Base-by-base conservation (phyloP, 2,797 vertebrate species). In the Chelon labrosus region DNA sequence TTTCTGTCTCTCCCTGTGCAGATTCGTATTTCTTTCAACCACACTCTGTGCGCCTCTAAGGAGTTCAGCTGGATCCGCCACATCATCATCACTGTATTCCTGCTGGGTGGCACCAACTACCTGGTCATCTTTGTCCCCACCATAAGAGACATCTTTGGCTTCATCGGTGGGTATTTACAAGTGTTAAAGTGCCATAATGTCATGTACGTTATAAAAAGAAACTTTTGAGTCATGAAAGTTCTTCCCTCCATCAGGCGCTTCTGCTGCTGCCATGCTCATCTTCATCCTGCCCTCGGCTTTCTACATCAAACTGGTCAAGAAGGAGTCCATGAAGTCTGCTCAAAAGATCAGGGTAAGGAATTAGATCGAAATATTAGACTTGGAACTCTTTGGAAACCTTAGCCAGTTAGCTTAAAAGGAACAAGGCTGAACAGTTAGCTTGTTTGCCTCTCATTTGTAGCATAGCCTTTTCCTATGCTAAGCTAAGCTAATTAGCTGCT, bases 251-350 rank as follows among this genome's bases (percentile, higher is more conserved):
- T 1, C 77, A 99, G 98, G 95, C 69, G 94, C 95, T 7, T 99
- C 98, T 84, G 97, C 97, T 2, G 98, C 97, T 38, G 96, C 97
- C 19, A 99, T 99, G 97, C 91, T 99, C 85, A 97, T 99, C 84
- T 99, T 99, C 85, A 99, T 99, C 89, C 95, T 99, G 71, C 98
- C 98, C 3, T 99, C 98, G 31, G 96, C 97, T 59, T 99, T 99
- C 91, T 99, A 99, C 89, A 95, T 99, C 87, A 98, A 96, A 82
- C 93, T 99, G 77, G 98, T 99, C 59, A 97, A 99, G 94, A 99
- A 99, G 71, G 97, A 99, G 75, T 65, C 97, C 31, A 95, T 97
- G 95, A 97, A 93, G 71, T 99, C 98, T 0, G 60, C 96, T 67
- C 97, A 99, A n/a, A 99, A 99, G 92, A 98, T 99, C 4, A 96